Percentiles rank a stretch among this genome's conserved stretches.
Conservation (phyloP, 2,113 vertebrate species). For the Semicossyphus pulcher region DNA sequence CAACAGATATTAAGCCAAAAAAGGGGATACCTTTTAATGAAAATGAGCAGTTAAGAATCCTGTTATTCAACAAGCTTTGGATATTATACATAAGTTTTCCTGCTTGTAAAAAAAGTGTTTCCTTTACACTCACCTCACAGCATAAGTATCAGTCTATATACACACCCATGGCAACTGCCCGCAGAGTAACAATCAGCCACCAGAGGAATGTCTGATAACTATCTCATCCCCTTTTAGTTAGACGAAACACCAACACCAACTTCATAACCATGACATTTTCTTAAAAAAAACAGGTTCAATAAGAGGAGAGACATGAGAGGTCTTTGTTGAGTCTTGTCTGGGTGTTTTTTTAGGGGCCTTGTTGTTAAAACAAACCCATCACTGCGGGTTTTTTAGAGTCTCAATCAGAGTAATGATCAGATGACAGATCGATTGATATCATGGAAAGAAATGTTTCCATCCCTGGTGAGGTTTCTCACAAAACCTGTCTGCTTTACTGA, state of each 20-base stretch:
- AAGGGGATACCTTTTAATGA: too few relatives aligned
- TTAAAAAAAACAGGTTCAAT: neutral
- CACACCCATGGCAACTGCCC: neutral
- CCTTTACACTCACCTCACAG: neutral
- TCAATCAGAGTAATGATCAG: neutral
- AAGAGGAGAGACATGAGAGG: constrained; percentile 23
- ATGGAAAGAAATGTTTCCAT: too few relatives aligned
- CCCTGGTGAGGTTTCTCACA: too few relatives aligned
- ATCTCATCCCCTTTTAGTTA: constrained; percentile 41
- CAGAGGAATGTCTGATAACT: constrained; percentile 60
- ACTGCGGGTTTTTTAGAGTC: neutral
- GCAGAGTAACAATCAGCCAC: neutral
- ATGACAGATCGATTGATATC: constrained; percentile 1
- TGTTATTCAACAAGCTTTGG: too few relatives aligned
- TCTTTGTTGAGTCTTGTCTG: constrained; percentile 48
- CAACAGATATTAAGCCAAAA: too few relatives aligned
- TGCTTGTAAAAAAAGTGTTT: too few relatives aligned
- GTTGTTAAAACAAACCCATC: constrained; percentile 5
- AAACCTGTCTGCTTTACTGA: too few relatives aligned
- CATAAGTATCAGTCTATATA: neutral
- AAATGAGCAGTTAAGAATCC: too few relatives aligned
- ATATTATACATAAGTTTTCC: too few relatives aligned
- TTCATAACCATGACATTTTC: constrained; percentile 21
- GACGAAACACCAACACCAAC: constrained; percentile 64
- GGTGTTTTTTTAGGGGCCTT: neutral